Evolutionary conservation across 2,797 vertebrate genomes (phyloP), one percentile per base, ranked within the genome.

Genomic region (Odontamblyopus rebecca): DNA sequence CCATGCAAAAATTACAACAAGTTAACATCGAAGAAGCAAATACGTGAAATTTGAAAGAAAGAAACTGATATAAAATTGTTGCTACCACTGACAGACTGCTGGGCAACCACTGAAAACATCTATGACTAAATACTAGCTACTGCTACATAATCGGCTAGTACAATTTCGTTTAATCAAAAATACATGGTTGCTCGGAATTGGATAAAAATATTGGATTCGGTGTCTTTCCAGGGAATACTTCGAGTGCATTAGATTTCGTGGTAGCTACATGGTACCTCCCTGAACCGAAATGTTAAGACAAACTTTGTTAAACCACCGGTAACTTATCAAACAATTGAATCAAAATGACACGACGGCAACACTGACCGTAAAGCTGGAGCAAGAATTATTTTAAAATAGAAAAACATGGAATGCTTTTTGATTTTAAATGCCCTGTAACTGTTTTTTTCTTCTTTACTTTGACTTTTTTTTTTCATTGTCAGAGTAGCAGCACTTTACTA

Each of bases 121-220:
- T 63, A 72, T 60, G 73, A 71, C 65, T 70, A 69, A 29, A 41
- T 56, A 73, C 41, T 62, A 41, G 0, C 41, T 44, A 41, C 50
- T 87, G 90, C 90, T 91, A 90, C 89, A 89, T 82, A 60, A 70
- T 41, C 5, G 69, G 70, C 19, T 54, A 3, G 51, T n/a, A 66
- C 5, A 35, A 44, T 29, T 56, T 54, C 18, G 23, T 23, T 3
- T 19, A 5, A 51, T 66, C 15, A 27, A 50, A 66, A 66, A 65
- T 65, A 48, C 2, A 27, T 16, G 5, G 1, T 66, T 51, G 64
- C 19, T 51, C 2, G 1, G 13, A 9, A 50, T 16, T 26, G n/a
- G 41, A 44, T 65, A 18, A 48, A 64, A 64, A 65, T 12, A 65
- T 29, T 29, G 15, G 4, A 18, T 50, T 65, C 11, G 30, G 15